These are phyloP conservation scores for Oreortyx pictus DNA, from an alignment of 2,797 vertebrate species.

Conservation along the genomic window DNA sequence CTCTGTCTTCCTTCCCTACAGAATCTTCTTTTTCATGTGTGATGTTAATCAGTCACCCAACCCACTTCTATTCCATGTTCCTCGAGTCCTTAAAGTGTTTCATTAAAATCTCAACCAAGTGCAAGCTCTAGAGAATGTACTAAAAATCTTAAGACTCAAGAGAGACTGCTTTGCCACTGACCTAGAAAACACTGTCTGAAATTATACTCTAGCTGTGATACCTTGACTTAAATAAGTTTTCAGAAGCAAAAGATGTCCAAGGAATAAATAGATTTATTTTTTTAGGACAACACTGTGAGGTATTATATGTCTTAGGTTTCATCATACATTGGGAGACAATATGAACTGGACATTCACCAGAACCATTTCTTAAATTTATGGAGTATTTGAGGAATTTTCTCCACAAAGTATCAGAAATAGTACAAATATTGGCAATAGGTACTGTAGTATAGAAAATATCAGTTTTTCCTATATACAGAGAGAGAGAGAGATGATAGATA, in stretches of 20 bases:
- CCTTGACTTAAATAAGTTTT: constrained; percentile 13
- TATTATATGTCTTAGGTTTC: not conserved
- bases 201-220: not conserved
- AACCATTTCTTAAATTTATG: constrained; percentile 38
- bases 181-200: not conserved
- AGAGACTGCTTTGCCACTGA: not conserved
- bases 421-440: constrained; percentile 27
- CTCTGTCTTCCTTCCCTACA: not conserved
- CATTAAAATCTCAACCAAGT: not conserved
- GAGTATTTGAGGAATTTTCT: constrained; percentile 24
- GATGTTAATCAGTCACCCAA: not conserved
- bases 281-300: not conserved
- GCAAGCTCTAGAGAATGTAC: not conserved
- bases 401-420: not conserved
- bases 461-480: not conserved
- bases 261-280: not conserved
- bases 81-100: not conserved
- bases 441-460: not conserved
- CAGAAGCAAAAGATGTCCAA: not conserved
- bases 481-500: too few species aligned
- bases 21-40: not conserved
- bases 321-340: not conserved
- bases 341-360: constrained; percentile 16
- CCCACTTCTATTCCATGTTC: not conserved
- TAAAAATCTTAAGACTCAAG: not conserved